Conservation (phyloP, 2,888 invertebrate species). For the Flexamia atlantica region DNA sequence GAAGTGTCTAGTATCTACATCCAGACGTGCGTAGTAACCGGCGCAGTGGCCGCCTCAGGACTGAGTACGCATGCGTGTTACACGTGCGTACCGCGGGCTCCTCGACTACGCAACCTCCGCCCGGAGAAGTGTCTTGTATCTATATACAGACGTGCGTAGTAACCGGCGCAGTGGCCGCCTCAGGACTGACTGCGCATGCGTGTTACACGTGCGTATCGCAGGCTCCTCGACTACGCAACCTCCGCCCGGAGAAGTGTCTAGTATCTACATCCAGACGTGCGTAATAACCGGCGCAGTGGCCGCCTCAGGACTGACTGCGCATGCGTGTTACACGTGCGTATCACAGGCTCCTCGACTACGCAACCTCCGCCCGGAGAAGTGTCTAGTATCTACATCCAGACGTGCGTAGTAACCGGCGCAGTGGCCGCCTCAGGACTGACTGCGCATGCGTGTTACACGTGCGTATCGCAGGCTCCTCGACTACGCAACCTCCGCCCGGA, state of each 20-base stretch:
- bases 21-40: too few relatives aligned
- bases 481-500: too few relatives aligned
- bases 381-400: background rate
- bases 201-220: too few relatives aligned
- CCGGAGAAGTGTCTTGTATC: too few relatives aligned
- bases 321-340: background rate
- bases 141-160: background rate
- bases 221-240: too few relatives aligned
- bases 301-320: background rate
- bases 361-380: background rate
- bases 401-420: background rate
- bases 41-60: too few relatives aligned
- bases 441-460: background rate
- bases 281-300: background rate
- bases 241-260: too few relatives aligned
- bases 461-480: too few relatives aligned
- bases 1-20: too few relatives aligned
- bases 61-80: too few relatives aligned
- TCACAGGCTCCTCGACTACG: background rate
- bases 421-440: background rate
- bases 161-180: background rate
- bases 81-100: too few relatives aligned
- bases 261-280: slow-evolving; percentile 7
- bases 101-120: too few relatives aligned
- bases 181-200: background rate